Evolutionary conservation across 1,140 invertebrate genomes (phyloP).

Genomic region (Eulimnadia texana): DNA sequence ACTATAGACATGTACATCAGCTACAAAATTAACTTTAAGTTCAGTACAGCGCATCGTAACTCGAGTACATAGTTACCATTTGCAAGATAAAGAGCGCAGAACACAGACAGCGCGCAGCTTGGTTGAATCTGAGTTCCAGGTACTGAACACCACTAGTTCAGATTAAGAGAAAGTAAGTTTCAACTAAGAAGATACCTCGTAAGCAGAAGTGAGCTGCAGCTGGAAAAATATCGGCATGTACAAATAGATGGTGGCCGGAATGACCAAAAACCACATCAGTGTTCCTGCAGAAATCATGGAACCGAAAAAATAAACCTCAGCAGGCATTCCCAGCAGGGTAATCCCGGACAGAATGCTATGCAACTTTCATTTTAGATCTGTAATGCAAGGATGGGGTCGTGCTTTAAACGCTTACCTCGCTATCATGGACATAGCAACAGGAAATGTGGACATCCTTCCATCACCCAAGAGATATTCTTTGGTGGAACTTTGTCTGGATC

Average conservation of each 20-base stretch:
- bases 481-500: constrained; percentile 25
- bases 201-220: constrained; percentile 49
- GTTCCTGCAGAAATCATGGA: constrained; percentile 27
- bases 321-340: constrained; percentile 27
- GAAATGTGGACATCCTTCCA: constrained; percentile 25
- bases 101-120: constrained; percentile 46
- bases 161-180: neutral
- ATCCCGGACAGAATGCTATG: constrained; percentile 30
- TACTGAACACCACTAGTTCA: constrained; percentile 38
- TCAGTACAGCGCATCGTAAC: neutral
- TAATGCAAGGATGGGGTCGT: neutral
- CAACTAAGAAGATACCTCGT: constrained; percentile 27
- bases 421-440: constrained; percentile 21
- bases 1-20: constrained; percentile 83
- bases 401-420: constrained; percentile 20
- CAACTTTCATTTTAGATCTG: neutral
- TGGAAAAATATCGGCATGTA: constrained; percentile 30
- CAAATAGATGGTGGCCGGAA: constrained; percentile 24
- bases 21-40: neutral
- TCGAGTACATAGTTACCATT: constrained; percentile 35
- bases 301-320: constrained; percentile 23
- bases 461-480: constrained; percentile 29
- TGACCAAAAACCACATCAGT: constrained; percentile 18
- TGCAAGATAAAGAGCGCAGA: constrained; percentile 52
- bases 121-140: constrained; percentile 51